phyloP scores from a whole-genome alignment of 2,888 invertebrate genomes.

The Ceratothoa steindachneri region DNA sequence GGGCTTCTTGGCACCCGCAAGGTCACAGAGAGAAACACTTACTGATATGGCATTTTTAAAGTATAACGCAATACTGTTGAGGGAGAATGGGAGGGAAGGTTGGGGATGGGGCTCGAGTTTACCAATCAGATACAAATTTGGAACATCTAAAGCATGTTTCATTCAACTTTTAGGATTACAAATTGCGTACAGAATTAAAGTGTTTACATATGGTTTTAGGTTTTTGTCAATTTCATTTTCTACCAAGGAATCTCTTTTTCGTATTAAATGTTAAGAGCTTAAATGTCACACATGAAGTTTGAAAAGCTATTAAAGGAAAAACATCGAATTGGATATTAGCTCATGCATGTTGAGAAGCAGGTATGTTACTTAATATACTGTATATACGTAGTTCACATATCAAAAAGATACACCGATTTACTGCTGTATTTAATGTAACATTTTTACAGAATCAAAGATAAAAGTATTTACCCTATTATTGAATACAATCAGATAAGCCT shows the following conservation, averaged over 20 bases:
- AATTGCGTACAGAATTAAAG: too few relatives aligned
- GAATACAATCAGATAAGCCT: not conserved
- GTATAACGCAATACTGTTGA: not conserved
- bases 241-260: too few relatives aligned
- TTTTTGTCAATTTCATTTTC: not conserved
- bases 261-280: too few relatives aligned
- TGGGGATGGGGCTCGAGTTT: not conserved
- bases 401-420: not conserved
- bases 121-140: not conserved
- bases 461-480: not conserved
- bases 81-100: not conserved
- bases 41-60: conserved; percentile 5
- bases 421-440: not conserved
- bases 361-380: not conserved
- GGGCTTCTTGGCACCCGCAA: too few relatives aligned
- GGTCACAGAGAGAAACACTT: too few relatives aligned
- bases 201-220: too few relatives aligned
- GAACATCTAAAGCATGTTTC: not conserved
- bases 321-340: not conserved
- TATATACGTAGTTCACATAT: too few relatives aligned
- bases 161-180: not conserved
- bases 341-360: not conserved
- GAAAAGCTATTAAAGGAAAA: not conserved
- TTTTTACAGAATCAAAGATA: not conserved
- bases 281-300: not conserved